phyloP scores from a whole-genome alignment of 1,140 invertebrate genomes.

The Calliphora vicina region DNA sequence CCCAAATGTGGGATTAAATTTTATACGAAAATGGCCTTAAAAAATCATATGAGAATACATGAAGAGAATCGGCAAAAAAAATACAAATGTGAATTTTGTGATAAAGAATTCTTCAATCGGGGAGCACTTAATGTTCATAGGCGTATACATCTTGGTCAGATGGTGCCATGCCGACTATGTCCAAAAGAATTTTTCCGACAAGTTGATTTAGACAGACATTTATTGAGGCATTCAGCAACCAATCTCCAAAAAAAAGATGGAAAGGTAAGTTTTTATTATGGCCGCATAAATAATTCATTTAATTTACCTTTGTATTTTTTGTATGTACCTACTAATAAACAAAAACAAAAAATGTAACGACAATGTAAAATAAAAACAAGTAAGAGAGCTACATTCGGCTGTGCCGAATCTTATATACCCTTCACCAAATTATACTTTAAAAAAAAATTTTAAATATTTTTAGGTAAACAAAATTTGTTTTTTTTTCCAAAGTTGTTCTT shows the following conservation, averaged over 20 bases:
- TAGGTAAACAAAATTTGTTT: no score
- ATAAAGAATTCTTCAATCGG: conserved; percentile 16
- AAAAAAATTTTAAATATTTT: no score
- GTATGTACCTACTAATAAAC: no score
- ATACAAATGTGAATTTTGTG: conserved; percentile 36
- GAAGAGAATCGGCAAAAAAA: conserved; percentile 1
- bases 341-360: no score
- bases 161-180: conserved; percentile 10
- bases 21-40: not conserved
- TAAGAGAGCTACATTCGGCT: no score
- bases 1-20: conserved; percentile 17
- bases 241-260: not conserved
- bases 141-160: conserved; percentile 10
- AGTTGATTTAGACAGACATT: conserved; percentile 24
- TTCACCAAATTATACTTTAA: no score
- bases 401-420: no score
- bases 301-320: no score
- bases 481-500: no score
- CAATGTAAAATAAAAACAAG: no score
- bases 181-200: conserved; percentile 11
- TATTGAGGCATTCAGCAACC: not conserved
- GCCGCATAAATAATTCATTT: no score
- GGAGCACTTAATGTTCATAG: conserved; percentile 24
- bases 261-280: no score
- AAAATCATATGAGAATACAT: conserved; percentile 18